Conservation (phyloP, 2,888 invertebrate genomes). For the Scaptomyza parva region DNA sequence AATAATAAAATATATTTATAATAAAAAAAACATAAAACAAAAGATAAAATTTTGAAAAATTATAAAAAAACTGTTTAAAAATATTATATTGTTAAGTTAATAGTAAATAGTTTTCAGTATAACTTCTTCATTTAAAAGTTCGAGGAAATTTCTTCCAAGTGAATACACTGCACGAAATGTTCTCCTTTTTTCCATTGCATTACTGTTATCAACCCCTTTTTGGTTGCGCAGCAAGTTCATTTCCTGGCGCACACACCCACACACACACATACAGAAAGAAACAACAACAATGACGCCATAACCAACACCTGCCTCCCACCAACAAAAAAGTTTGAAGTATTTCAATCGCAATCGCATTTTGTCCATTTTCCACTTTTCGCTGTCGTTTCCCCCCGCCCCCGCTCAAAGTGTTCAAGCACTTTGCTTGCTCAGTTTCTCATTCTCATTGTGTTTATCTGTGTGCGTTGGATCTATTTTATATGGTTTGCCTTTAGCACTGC, state of each 20-base stretch:
- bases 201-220: slow-evolving; percentile 52
- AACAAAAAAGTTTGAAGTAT: slow-evolving; percentile 8
- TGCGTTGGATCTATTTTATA: slow-evolving; percentile 76
- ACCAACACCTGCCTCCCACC: slow-evolving; percentile 38
- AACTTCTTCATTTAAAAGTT: no score
- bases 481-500: slow-evolving; percentile 47
- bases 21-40: no score
- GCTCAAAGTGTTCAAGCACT: slow-evolving; percentile 21
- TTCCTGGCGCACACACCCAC: slow-evolving; percentile 35
- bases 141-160: neutral
- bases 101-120: no score
- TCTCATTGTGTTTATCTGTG: slow-evolving; percentile 66
- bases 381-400: neutral
- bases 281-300: neutral
- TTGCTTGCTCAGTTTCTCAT: slow-evolving; percentile 65
- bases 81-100: neutral
- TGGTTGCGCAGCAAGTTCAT: slow-evolving; percentile 38
- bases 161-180: slow-evolving; percentile 28
- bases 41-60: neutral
- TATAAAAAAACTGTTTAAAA: no score
- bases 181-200: slow-evolving; percentile 11
- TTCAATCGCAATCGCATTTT: slow-evolving; percentile 8
- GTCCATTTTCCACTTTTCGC: slow-evolving; percentile 1
- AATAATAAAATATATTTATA: neutral
- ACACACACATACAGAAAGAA: neutral